Conservation (phyloP, 1,140 invertebrate genomes). For the Drosophila nasuta region DNA sequence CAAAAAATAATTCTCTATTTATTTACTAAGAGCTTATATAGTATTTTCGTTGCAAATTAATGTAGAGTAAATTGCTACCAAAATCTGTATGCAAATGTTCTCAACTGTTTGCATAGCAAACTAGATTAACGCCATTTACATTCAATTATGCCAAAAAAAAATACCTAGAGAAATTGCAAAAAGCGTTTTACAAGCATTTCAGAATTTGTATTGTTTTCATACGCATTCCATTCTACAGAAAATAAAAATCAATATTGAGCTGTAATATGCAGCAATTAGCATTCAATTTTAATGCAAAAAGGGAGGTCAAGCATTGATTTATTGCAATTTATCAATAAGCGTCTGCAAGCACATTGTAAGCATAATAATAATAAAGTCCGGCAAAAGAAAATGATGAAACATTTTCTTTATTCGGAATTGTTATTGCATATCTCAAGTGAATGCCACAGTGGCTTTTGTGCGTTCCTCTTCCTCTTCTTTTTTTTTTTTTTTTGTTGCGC, state of each 20-base stretch:
- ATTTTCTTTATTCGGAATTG: conserved; percentile 2
- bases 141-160: no score
- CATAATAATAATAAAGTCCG: neutral
- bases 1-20: no score
- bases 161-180: no score
- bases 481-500: no score
- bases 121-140: no score
- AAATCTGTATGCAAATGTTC: no score
- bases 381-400: neutral
- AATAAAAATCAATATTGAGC: neutral
- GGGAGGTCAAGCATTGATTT: neutral
- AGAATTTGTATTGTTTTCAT: no score
- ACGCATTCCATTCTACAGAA: neutral
- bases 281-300: neutral
- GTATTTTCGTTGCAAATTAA: no score
- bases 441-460: conserved; percentile 52
- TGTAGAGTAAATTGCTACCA: no score
- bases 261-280: neutral
- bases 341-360: neutral
- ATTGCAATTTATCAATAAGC: neutral
- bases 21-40: no score
- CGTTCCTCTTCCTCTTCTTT: neutral
- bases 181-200: no score
- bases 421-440: conserved; percentile 18
- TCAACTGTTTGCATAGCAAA: no score